Base-by-base conservation (phyloP, 2,888 invertebrate species). In the Aradus depressus region DNA sequence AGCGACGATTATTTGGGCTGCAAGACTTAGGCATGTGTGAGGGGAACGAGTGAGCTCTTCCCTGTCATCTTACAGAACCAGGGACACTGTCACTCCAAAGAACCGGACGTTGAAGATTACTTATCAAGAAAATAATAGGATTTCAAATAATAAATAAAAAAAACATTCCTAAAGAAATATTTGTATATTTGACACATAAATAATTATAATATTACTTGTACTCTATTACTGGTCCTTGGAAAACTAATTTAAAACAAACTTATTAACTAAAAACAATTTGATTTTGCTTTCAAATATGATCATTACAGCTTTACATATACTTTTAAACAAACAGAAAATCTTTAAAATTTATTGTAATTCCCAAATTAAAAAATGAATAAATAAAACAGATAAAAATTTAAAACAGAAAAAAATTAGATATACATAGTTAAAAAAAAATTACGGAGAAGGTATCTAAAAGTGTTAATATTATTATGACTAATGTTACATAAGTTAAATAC, bases 171-270 rank as follows among this genome's bases (percentile, higher is more conserved):
- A 49, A 49, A 49, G 49, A 49, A 49, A 49, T 49, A 49, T 41
- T 49, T 49, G 41, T 49, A 41, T 49, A 49, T 49, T 49, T 49
- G 49, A 49, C 49, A 49, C 49, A 49, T 49, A 49, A 49, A 49
- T 49, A 49, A 49, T 49, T 41, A 41, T 49, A 49, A 49, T 4
- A 47, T 47, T 49, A 49, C 49, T 49, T 49, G 49, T 49, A 49
- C 49, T 49, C 49, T 49, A 49, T 49, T 49, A 49, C 39, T 49
- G 49, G 49, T 49, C 49, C 49, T 31, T 49, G 39, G 49, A 49
- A 49, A 31, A 49, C 19, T 41, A 49, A 44, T 32, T 28, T 31
- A 44, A 22, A 44, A 49, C 32, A 41, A 49, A 31, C 41, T 49
- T 28, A 39, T 26, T 12, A 49, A 49, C 49, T 49, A 41, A 49